Evolutionary conservation across 2,888 invertebrate genomes (phyloP).

Genomic region (Apodemia mormo): DNA sequence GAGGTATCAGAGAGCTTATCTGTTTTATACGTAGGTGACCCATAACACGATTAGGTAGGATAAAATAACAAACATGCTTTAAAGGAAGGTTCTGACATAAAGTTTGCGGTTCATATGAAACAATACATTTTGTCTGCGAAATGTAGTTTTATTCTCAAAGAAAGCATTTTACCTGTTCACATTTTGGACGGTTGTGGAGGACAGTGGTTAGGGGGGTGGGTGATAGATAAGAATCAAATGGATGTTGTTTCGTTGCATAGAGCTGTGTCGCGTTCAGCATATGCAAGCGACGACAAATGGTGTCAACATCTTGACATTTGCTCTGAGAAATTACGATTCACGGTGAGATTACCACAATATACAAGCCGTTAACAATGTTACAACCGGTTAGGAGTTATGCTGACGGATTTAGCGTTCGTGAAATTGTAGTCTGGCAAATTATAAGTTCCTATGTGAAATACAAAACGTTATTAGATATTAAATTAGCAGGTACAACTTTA

Average conservation of each 20-base stretch:
- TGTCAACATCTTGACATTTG: conserved; percentile 70
- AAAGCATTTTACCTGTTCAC: conserved; percentile 73
- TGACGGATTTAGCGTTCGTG: conserved; percentile 25
- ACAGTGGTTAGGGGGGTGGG: conserved; percentile 45
- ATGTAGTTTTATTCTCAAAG: conserved; percentile 53
- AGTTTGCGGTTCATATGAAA: conserved; percentile 48
- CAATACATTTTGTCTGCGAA: conserved; percentile 62
- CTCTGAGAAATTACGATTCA: conserved; percentile 47
- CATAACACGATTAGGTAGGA: conserved; percentile 37
- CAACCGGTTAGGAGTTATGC: conserved; percentile 29
- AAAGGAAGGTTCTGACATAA: conserved; percentile 35
- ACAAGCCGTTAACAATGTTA: conserved; percentile 36
- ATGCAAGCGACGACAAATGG: conserved; percentile 70
- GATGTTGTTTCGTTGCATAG: conserved; percentile 74
- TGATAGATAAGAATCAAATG: conserved; percentile 79
- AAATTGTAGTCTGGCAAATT: conserved; percentile 21
- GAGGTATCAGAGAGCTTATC: conserved; percentile 40
- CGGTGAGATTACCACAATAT: conserved; percentile 39
- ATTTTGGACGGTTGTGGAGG: conserved; percentile 56
- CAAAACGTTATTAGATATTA: no score
- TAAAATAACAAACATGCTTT: conserved; percentile 36
- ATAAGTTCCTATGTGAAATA: no score
- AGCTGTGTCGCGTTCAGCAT: conserved; percentile 63
- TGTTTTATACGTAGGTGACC: conserved; percentile 36
- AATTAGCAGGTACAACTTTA: no score